Evolutionary conservation across 2,888 invertebrate species (phyloP).

Genomic region (Acrobasis repandana): DNA sequence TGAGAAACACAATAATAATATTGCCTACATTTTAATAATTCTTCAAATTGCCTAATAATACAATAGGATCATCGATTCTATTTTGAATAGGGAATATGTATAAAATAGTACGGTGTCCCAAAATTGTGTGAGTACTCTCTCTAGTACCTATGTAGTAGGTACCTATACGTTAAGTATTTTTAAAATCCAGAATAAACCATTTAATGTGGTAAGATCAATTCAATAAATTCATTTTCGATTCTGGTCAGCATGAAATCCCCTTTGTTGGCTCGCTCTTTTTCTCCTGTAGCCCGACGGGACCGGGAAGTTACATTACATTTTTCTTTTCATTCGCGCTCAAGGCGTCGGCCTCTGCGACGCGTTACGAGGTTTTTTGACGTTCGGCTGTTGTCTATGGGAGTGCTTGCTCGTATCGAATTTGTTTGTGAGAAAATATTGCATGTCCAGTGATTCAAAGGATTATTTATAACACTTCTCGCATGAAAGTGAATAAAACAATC

Average conservation of each 20-base stretch:
- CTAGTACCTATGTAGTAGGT: too few species aligned
- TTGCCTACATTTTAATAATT: too few species aligned
- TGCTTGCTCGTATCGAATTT: slow-evolving; percentile 69
- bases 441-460: slow-evolving; percentile 60
- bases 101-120: too few species aligned
- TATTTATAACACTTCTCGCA: slow-evolving; percentile 60
- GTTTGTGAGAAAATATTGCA: slow-evolving; percentile 63
- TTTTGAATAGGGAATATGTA: too few species aligned
- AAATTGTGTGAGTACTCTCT: too few species aligned
- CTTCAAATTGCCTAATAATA: too few species aligned
- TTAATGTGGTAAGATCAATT: too few species aligned
- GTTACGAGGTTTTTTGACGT: slow-evolving; percentile 48
- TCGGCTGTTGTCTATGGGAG: slow-evolving; percentile 68
- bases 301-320: slow-evolving; percentile 46
- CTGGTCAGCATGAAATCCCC: background rate
- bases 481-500: slow-evolving; percentile 76
- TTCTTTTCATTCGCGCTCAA: slow-evolving; percentile 73
- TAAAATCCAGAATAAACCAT: too few species aligned
- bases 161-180: too few species aligned
- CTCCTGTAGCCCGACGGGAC: slow-evolving; percentile 34
- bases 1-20: too few species aligned
- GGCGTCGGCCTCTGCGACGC: slow-evolving; percentile 62
- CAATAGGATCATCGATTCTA: too few species aligned
- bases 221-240: too few species aligned
- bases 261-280: slow-evolving; percentile 39